Evolutionary conservation across 2,797 vertebrate species (phyloP), one percentile per base, ranked within the genome.

Genomic region (Onychomys arenicola): DNA sequence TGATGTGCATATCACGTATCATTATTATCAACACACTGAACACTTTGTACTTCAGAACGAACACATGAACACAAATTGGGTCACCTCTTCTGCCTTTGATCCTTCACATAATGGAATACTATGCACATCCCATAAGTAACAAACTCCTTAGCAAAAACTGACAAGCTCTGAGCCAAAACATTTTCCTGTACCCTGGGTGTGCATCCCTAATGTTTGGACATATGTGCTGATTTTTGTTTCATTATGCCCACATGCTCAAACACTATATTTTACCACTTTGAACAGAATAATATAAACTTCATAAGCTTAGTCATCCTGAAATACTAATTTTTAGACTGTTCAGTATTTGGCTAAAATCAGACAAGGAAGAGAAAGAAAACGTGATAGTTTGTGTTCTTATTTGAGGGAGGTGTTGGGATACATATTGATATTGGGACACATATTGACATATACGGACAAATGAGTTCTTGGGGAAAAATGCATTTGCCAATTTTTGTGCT

Each of bases 271-370:
- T 96, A 84, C 9, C 80, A 55, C 13, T 46, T 92, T 80, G 65
- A 85, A 81, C 1, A 71, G 77, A 95, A 34, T 84, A 92, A 90
- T 49, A 46, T 63, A 80, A 84, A 84, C 4, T 91, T 91, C 27
- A 27, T 49, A 43, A 65, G 76, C 6, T 86, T 83, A 71, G 6
- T 69, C 12, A n/a, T 40, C 5, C 75, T 84, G 11, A 0, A 87
- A 46, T 69, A 82, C 82, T 71, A 91, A 86, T 59, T 11, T 1
- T 32, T 82, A 61, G 29, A 12, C 59, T 40, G 21, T 43, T 92
- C 76, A 43, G n/a, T 77, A 67, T 73, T 75, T 83, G 21, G 10
- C 69, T 75, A 85, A 89, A 93, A 73, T 59, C 86, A 16, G 12
- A 46, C 81, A 23, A 78, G 73, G 10, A 77, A 4, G 46, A 76